Evolutionary conservation across 2,113 vertebrate species (phyloP).

Genomic region (pig (Sus scrofa)): T2T-Sscrofa CM000812.6:288780001-288780500

Average conservation of each 20-base stretch:
- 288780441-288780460: constrained; percentile 70
- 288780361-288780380: constrained; percentile 81
- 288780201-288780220: not conserved
- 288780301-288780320: constrained; percentile 54
- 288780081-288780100: not conserved
- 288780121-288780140: not conserved
- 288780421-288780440: not conserved
- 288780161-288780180: not conserved
- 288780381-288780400: constrained; percentile 8
- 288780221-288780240: not conserved
- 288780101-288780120: not conserved
- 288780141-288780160: not conserved
- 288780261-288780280: not conserved
- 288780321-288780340: constrained; percentile 66
- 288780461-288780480: constrained; percentile 51
- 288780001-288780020: too few species aligned
- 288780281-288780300: constrained; percentile 18
- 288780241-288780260: not conserved
- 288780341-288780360: constrained; percentile 73
- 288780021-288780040: not conserved
- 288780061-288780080: not conserved
- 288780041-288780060: not conserved
- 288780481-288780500: constrained; percentile 15
- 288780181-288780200: not conserved
- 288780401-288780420: not conserved